Base-by-base conservation (phyloP, 2,888 invertebrate genomes). In the Psylliodes chrysocephalus region DNA sequence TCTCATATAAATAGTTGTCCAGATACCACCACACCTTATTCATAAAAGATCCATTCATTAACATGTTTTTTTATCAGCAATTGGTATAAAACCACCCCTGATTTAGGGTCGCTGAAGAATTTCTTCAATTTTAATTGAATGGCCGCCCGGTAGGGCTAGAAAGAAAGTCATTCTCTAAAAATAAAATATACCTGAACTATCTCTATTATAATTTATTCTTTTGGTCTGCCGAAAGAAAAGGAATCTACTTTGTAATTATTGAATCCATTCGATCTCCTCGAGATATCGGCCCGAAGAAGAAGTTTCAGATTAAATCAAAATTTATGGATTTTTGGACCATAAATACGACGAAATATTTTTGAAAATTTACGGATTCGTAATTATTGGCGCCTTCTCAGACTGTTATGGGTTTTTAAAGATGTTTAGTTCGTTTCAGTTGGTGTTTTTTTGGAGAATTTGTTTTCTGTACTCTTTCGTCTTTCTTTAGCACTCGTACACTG, bases 131-230 rank as follows among this genome's bases (percentile, higher is more conserved):
- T 57, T 57, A 57, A 57, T 57, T 57, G 47, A 57, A 57, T 49
- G n/a, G 8, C 35, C n/a, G 17, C 17, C n/a, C 44, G 22, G n/a
- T 35, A n/a, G n/a, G 46, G 30, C 56, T 25, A 33, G 19, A 33
- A 47, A 47, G 47, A 57, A 57, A 60, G 66, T 64, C 60, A 64
- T 64, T 64, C 60, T 57, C 28, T 10, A 60, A 47, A n/a, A 56
- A 60, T 22, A 42, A 53, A 33, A 46, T 61, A 64, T 64, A 64
- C 64, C 64, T 64, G 64, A 56, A 56, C 55, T 66, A 68, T 64
- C 68, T 67, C 52, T 64, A 60, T 67, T 64, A 62, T 71, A 69
- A 71, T 71, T 67, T 69, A 71, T 69, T 71, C 71, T 55, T 66
- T 70, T 62, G 60, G 56, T 54, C 59, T 60, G 67, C 67, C 69